phyloP scores from a whole-genome alignment of 2,797 vertebrate genomes.

The Borostomias antarcticus region DNA sequence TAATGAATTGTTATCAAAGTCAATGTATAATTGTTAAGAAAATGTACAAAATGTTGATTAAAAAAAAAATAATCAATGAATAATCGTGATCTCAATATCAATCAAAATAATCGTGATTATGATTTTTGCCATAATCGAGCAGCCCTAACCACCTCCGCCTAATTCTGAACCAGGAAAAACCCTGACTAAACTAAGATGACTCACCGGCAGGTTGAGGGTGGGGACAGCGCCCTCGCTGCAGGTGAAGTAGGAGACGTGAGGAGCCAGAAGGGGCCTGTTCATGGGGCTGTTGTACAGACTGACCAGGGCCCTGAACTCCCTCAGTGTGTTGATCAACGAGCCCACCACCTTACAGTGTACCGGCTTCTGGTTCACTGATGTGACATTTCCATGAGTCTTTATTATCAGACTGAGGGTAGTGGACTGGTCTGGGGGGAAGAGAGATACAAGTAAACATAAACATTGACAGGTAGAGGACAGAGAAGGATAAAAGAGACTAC shows the following conservation, averaged over 20 bases:
- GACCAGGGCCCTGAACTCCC: slow-evolving; percentile 75
- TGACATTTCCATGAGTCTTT: slow-evolving; percentile 76
- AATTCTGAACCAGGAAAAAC: no score
- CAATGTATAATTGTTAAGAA: no score
- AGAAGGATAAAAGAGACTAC: background rate
- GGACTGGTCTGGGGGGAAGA: slow-evolving; percentile 59
- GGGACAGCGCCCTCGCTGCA: slow-evolving; percentile 6
- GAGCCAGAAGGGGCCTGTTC: slow-evolving; percentile 66
- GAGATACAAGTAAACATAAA: no score
- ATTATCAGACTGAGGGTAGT: slow-evolving; percentile 70
- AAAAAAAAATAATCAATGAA: no score
- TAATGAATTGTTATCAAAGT: no score
- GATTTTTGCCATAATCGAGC: no score
- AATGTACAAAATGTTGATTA: no score
- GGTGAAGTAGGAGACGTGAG: slow-evolving; percentile 43
- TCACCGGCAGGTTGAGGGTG: slow-evolving; percentile 40
- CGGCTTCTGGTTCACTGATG: slow-evolving; percentile 59
- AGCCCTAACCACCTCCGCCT: no score
- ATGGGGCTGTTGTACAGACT: slow-evolving; percentile 71
- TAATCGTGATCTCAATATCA: no score
- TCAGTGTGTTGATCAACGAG: slow-evolving; percentile 77
- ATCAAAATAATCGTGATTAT: no score
- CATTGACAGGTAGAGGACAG: background rate
- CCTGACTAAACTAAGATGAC: slow-evolving; percentile 13
- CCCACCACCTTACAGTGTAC: slow-evolving; percentile 77